Base-by-base conservation (phyloP, 2,888 invertebrate species). In the Lycia hirtaria region DNA sequence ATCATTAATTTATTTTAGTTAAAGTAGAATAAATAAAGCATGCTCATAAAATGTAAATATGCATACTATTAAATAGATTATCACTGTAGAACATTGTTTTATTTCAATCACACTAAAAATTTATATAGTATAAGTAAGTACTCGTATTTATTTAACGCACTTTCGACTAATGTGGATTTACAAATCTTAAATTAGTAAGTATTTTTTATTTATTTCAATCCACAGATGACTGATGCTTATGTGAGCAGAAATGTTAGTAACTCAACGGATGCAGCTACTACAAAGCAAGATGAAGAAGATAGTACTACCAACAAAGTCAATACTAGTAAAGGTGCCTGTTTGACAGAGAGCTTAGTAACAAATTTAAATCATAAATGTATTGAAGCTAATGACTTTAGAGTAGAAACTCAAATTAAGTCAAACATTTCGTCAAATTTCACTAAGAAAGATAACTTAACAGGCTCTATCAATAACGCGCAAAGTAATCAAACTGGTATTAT, bases 211-310 rank as follows among this genome's bases (percentile, higher is more conserved):
- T 9, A 53, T 61, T 62, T 50, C 33, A 54, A 53, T 68, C 79
- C 68, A 52, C 87, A 88, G 88, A 80, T 88, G 64, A 88, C 88
- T 45, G 73, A 82, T 37, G 88, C 88, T 28, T 67, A 72, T 40
- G 64, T 73, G 24, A 26, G 62, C 50, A 67, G 71, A 60, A 71
- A 74, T 43, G 17, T 35, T 32, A 71, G 68, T 54, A 50, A 41
- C 20, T 65, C 60, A 6, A 65, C 51, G 37, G 24, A 47, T 5
- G 60, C 65, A 37, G 49, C 47, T 45, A 14, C 52, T 17, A 54
- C 33, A 4, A 57, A 54, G 12, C 14, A 35, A 50, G 49, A 24
- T 10, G 43, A 32, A 35, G 15, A 12, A 28, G 32, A 41, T 49
- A n/a, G n/a, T n/a, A n/a, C n/a, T n/a, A 56, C 50, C 22, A 51